Conservation (phyloP, 2,797 vertebrate genomes). For the Artibeus lituratus region DNA sequence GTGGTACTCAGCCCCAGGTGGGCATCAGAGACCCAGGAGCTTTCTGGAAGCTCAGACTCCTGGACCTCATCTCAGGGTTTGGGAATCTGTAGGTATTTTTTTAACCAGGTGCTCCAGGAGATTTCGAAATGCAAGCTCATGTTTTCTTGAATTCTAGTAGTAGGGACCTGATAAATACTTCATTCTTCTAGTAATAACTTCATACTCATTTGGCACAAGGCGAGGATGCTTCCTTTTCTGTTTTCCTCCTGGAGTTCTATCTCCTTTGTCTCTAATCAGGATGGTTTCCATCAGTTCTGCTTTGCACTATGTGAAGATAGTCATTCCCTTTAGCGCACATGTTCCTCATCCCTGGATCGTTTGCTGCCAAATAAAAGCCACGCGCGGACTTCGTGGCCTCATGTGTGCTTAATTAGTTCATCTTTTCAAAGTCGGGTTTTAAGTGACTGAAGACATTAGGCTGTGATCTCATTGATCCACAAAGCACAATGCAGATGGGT, state of each 20-base stretch:
- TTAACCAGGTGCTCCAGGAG: neutral
- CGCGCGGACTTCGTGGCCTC: slow-evolving; percentile 35
- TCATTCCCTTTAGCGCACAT: neutral
- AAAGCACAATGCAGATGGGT: neutral
- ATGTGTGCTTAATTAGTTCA: slow-evolving; percentile 61
- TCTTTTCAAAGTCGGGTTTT: slow-evolving; percentile 58
- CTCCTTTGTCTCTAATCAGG: neutral
- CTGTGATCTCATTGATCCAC: slow-evolving; percentile 63
- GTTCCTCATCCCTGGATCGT: neutral
- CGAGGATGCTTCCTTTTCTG: neutral
- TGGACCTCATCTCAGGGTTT: neutral
- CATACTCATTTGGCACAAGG: neutral
- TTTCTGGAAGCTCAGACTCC: neutral
- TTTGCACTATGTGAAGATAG: slow-evolving; percentile 8
- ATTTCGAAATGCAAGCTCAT: neutral
- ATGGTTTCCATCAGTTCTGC: neutral
- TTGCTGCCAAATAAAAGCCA: slow-evolving; percentile 54
- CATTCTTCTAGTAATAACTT: neutral
- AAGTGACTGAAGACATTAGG: slow-evolving; percentile 45
- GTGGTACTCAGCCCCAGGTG: neutral
- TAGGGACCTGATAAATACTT: neutral
- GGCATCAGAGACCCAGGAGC: neutral
- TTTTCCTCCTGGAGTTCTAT: neutral
- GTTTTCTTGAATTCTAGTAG: neutral
- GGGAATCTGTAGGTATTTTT: neutral